Conservation (phyloP, 1,140 invertebrate species). For the Panagrolaimus sp. region DNA sequence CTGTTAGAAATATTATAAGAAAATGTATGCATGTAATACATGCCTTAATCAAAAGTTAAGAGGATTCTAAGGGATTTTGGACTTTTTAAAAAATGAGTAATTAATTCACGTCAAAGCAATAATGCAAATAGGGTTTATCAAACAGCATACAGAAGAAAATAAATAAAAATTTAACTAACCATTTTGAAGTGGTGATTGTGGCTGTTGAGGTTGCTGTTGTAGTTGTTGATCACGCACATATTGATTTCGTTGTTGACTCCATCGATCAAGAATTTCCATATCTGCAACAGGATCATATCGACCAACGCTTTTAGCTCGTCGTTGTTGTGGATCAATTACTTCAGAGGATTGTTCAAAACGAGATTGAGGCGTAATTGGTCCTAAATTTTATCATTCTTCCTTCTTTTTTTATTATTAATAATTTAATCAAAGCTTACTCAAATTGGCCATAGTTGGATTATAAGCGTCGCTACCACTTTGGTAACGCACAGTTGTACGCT, state of each 20-base stretch:
- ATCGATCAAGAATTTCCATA: conserved; percentile 17
- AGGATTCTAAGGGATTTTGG: neutral
- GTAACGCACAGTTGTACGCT: too few species aligned
- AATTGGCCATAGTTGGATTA: neutral
- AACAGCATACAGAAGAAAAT: neutral
- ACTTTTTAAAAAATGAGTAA: neutral
- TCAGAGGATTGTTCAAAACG: conserved; percentile 2
- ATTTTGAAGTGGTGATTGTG: neutral
- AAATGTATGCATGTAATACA: neutral
- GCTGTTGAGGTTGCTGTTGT: neutral
- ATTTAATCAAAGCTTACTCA: neutral
- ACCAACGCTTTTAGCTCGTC: conserved; percentile 7
- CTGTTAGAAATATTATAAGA: neutral
- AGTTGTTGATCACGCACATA: neutral
- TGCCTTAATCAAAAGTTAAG: neutral
- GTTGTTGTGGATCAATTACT: conserved; percentile 2
- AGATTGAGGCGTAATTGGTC: conserved; percentile 4
- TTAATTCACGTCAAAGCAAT: neutral
- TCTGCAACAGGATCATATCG: conserved; percentile 15
- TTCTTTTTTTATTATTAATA: too few species aligned
- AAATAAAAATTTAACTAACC: neutral
- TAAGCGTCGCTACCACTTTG: too few species aligned
- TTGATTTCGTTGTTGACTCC: neutral
- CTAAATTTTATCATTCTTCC: neutral
- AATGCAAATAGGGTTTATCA: neutral